A percentile compares a stretch with the other conserved stretches of the same genome.
Conservation (phyloP, 2,797 vertebrate species). For the Scyliorhinus canicula region DNA sequence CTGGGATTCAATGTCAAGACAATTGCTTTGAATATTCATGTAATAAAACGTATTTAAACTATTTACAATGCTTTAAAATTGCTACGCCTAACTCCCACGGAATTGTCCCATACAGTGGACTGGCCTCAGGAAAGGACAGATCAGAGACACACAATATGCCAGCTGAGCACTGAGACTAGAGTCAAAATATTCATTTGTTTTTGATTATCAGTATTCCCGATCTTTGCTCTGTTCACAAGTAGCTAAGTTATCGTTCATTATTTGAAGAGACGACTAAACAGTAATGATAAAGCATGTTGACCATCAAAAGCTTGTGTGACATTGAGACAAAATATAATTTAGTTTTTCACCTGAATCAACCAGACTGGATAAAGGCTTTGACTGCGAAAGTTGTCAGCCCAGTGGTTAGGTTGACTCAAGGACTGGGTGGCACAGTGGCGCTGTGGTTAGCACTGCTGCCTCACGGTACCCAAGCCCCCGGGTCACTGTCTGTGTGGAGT, state of each 20-base stretch:
- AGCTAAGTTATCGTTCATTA: neutral
- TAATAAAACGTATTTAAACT: neutral
- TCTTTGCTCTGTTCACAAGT: neutral
- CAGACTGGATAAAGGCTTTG: neutral
- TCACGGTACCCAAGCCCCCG: too few relatives aligned
- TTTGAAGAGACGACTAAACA: neutral
- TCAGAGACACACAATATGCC: neutral
- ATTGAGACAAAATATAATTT: neutral
- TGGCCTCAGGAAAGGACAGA: too few relatives aligned
- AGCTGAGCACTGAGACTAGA: neutral
- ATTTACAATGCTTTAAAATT: constrained; percentile 25
- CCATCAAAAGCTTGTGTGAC: neutral
- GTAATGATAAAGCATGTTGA: neutral
- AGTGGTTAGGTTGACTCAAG: constrained; percentile 38
- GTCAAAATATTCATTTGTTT: neutral
- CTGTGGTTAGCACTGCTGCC: too few relatives aligned
- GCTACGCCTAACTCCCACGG: too few relatives aligned
- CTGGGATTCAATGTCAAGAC: neutral
- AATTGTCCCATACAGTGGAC: neutral
- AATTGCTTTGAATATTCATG: neutral
- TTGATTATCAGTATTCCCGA: neutral
- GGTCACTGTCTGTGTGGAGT: too few relatives aligned
- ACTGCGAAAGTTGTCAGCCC: neutral
- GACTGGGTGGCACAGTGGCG: too few relatives aligned
- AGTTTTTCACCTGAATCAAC: neutral